Evolutionary conservation across 2,888 invertebrate genomes (phyloP).

Genomic region (Brachypterus glaber): DNA sequence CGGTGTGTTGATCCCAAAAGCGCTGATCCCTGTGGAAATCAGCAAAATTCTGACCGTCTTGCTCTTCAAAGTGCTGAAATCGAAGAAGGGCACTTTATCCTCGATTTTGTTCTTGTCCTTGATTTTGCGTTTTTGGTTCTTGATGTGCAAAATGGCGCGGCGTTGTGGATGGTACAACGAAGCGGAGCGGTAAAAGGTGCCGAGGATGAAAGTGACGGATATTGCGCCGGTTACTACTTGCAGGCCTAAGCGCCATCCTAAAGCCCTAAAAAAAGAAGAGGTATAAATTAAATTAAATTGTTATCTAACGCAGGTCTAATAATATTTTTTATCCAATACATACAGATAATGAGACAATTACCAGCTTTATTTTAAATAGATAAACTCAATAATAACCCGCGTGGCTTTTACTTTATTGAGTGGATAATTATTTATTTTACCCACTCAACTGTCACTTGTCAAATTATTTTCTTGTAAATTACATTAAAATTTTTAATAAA

Average conservation of each 20-base stretch:
- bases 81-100: constrained; percentile 76
- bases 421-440: too few species aligned
- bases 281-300: too few species aligned
- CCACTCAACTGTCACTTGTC: too few species aligned
- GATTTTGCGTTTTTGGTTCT: constrained; percentile 78
- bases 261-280: constrained; percentile 49
- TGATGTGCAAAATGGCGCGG: constrained; percentile 77
- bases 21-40: constrained; percentile 67
- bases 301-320: too few species aligned
- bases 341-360: too few species aligned
- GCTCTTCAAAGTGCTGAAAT: constrained; percentile 74
- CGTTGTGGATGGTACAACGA: constrained; percentile 82
- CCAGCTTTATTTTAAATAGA: too few species aligned
- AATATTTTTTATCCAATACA: too few species aligned
- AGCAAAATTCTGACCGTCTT: constrained; percentile 76
- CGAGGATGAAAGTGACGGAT: constrained; percentile 73
- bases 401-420: too few species aligned
- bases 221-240: constrained; percentile 80
- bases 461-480: too few species aligned
- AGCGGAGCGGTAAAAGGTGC: constrained; percentile 80
- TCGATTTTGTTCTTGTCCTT: constrained; percentile 68
- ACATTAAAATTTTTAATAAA: too few species aligned
- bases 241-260: constrained; percentile 74
- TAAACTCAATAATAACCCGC: too few species aligned
- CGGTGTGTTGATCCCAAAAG: constrained; percentile 79